phyloP scores from a whole-genome alignment of 2,888 invertebrate genomes.

The Ectobius pallidus region DNA sequence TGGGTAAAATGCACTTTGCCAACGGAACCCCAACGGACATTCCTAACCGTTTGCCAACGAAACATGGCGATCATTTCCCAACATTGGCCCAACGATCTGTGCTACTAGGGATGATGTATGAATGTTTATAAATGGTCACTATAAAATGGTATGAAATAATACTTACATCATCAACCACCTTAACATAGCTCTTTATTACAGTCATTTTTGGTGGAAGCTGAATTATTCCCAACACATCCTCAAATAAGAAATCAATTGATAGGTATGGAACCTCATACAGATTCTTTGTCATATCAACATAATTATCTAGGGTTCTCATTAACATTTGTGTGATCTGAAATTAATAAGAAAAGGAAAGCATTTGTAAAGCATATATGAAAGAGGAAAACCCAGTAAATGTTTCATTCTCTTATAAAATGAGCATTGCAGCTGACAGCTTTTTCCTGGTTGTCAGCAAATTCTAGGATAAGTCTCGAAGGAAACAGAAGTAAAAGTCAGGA shows the following conservation, averaged over 20 bases:
- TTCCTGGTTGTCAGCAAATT: not conserved
- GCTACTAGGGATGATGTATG: not conserved
- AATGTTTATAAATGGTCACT: not conserved
- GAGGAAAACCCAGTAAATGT: not conserved
- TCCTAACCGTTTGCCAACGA: too few species aligned
- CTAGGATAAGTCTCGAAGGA: not conserved
- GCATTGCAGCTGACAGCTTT: not conserved
- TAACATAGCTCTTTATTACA: slow-evolving; percentile 63
- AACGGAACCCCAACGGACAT: too few species aligned
- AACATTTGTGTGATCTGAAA: slow-evolving; percentile 72
- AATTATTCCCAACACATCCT: slow-evolving; percentile 6
- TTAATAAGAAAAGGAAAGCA: not conserved
- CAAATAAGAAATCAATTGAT: slow-evolving; percentile 57
- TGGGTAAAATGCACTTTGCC: too few species aligned
- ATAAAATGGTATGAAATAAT: not conserved
- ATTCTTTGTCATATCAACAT: slow-evolving; percentile 63
- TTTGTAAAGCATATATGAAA: not conserved
- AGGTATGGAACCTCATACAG: slow-evolving; percentile 66
- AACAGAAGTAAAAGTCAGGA: not conserved
- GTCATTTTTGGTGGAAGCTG: slow-evolving; percentile 64
- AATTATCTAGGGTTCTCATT: slow-evolving; percentile 67
- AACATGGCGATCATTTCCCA: too few species aligned
- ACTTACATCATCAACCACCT: slow-evolving; percentile 58
- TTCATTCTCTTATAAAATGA: not conserved
- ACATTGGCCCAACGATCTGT: too few species aligned